Conservation (phyloP, 2,113 vertebrate species). For the Petroica traversi region DNA sequence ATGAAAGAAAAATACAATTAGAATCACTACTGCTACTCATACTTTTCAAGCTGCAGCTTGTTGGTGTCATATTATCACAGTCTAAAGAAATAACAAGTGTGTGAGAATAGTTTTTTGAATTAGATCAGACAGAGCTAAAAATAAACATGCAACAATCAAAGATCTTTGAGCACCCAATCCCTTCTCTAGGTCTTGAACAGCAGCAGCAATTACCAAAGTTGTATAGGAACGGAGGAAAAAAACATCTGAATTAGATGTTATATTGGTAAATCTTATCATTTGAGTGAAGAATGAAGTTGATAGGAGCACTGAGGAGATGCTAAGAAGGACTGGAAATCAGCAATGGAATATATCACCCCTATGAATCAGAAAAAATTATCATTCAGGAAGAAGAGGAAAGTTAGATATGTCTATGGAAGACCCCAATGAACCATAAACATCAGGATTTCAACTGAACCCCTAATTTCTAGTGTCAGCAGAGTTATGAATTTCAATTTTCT, state of each 20-base stretch:
- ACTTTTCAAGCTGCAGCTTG: neutral
- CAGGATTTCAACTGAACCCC: neutral
- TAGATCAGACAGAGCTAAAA: neutral
- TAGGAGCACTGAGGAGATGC: neutral
- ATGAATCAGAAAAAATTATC: neutral
- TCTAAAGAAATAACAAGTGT: neutral
- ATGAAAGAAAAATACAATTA: slow-evolving; percentile 35
- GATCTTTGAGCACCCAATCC: neutral
- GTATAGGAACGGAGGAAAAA: neutral
- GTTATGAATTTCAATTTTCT: neutral
- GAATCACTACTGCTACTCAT: neutral
- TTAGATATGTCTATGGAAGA: neutral
- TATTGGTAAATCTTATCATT: neutral
- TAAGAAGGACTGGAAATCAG: neutral
- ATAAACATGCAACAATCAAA: neutral
- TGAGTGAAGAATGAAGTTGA: neutral
- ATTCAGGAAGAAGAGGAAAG: neutral
- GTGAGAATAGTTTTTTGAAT: neutral
- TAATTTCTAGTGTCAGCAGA: neutral
- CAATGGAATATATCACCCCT: neutral
- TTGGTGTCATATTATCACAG: neutral
- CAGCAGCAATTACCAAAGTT: neutral
- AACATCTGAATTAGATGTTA: neutral
- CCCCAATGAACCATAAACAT: neutral
- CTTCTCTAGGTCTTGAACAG: neutral